phyloP scores from a whole-genome alignment of 2,113 vertebrate genomes.

The Oncorhynchus keta region DNA sequence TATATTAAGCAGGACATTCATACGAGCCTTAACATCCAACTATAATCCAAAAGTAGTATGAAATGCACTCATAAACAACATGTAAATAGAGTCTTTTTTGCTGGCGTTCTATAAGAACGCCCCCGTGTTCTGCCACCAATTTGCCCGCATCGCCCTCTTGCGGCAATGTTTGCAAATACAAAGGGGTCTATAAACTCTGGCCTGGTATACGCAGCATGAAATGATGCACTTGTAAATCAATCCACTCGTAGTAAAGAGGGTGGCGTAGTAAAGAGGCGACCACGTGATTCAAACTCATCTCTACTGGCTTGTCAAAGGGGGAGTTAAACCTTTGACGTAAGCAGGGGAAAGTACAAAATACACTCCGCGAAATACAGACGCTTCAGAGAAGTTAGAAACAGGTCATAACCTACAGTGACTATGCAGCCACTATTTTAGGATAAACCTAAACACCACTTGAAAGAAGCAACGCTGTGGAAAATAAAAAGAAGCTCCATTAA shows the following conservation, averaged over 20 bases:
- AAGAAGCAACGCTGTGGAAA: not conserved
- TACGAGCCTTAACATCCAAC: too few relatives aligned
- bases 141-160: too few relatives aligned
- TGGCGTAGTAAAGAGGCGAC: constrained; percentile 17
- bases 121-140: too few relatives aligned
- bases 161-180: too few relatives aligned
- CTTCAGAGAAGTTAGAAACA: constrained; percentile 56
- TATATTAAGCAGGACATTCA: too few relatives aligned
- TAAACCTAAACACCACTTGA: constrained; percentile 3
- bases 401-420: constrained; percentile 1
- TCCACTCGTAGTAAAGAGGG: constrained; percentile 43
- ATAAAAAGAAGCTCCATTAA: not conserved
- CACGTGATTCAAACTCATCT: constrained; percentile 60
- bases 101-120: too few relatives aligned
- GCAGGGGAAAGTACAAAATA: constrained; percentile 62
- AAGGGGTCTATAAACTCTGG: not conserved
- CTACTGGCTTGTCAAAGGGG: constrained; percentile 69
- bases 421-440: not conserved
- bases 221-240: constrained; percentile 44
- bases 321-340: constrained; percentile 73
- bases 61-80: too few relatives aligned
- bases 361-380: constrained; percentile 49
- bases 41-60: too few relatives aligned
- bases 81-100: too few relatives aligned
- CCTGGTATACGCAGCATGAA: constrained; percentile 59